Conservation (phyloP, 2,113 vertebrate species). For the Euleptes europaea region DNA sequence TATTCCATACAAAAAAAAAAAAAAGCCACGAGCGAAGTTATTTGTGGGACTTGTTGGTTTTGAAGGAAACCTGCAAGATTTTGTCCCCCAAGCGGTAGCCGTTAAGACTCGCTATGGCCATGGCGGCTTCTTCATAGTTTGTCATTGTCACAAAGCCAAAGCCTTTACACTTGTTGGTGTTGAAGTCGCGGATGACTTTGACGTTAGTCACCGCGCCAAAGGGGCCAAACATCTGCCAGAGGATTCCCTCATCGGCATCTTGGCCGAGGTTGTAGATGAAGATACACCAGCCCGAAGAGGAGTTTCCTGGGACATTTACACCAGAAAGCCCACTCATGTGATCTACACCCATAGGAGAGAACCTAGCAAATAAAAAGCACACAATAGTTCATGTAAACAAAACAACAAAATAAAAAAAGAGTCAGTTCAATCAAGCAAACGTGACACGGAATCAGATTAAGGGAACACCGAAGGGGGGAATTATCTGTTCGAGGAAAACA, state of each 20-base stretch:
- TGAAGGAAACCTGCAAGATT: constrained; percentile 99
- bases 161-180: constrained; percentile 99
- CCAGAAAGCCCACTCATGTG: constrained; percentile 95
- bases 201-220: constrained; percentile 98
- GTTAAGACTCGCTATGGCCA: constrained; percentile 98
- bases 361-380: constrained; percentile 82
- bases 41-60: constrained; percentile 99
- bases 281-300: constrained; percentile 97
- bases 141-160: constrained; percentile 99
- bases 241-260: constrained; percentile 96
- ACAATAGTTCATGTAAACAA: constrained; percentile 75
- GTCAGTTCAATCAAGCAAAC: constrained; percentile 57
- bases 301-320: constrained; percentile 88
- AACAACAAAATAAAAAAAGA: constrained; percentile 36
- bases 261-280: constrained; percentile 99
- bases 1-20: constrained; percentile 80
- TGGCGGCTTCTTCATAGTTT: constrained; percentile 99
- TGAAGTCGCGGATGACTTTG: constrained; percentile 99
- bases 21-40: constrained; percentile 84
- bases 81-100: constrained; percentile 99
- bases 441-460: constrained; percentile 59
- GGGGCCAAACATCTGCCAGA: constrained; percentile 99
- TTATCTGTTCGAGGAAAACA: not conserved
- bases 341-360: constrained; percentile 98
- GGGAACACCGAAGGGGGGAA: constrained; percentile 18